Base-by-base conservation (phyloP, 2,888 invertebrate genomes). In the Hyles lineata region DNA sequence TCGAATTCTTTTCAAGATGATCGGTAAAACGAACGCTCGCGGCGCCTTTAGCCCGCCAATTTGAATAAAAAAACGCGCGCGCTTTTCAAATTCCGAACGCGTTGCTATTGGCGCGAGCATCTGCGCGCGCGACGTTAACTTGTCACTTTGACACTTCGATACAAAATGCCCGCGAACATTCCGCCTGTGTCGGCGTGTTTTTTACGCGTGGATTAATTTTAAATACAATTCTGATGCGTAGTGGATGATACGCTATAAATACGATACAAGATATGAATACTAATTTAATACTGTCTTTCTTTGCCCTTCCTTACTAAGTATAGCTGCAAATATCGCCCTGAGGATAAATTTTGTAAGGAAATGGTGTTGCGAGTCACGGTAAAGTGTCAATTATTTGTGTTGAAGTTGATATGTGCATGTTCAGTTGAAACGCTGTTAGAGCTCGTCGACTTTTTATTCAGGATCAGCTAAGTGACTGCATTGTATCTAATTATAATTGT, bases 121-220 rank as follows among this genome's bases (percentile, higher is more conserved):
- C 89, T 91, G 92, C 90, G 84, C 86, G 76, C 76, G 85, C 82
- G 85, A 80, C 83, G 77, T 79, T 81, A 83, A 84, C 87, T 83
- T 90, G 91, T 92, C 92, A 92, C 80, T 89, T 90, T 91, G 92
- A 91, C 92, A 92, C 91, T 90, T 90, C 85, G 85, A 90, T 88
- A 90, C 88, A 85, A 88, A 90, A 86, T 87, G 83, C 87, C 81
- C 75, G 79, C 76, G 79, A 74, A 80, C 85, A 83, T 87, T 83
- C 79, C 74, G 80, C 76, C 76, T 78, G 74, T 78, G 82, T 80
- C 82, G 82, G 78, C 76, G 76, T 71, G 67, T 72, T 55, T 77
- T 77, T 80, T 82, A 76, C 58, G 74, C 76, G 76, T 76, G 67
- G 70, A 74, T 80, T 79, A 80, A 76, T 74, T 79, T 77, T 7